phyloP scores from a whole-genome alignment of 2,113 vertebrate species.

The Phylloscopus trochiloides region DNA sequence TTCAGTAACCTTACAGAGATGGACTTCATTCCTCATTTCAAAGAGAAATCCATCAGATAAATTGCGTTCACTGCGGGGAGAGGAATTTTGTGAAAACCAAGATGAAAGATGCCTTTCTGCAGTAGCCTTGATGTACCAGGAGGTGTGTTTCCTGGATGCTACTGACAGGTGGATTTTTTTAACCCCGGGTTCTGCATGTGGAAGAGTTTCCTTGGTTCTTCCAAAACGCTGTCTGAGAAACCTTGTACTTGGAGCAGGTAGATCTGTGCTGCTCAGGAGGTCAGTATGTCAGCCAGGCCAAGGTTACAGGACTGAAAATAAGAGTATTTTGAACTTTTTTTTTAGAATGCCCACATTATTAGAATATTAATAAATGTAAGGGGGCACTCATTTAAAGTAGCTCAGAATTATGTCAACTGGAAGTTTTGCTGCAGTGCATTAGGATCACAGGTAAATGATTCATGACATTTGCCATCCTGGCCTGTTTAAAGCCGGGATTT shows the following conservation, averaged over 20 bases:
- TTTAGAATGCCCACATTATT: not conserved
- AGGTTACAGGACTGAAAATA: not conserved
- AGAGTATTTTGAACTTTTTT: not conserved
- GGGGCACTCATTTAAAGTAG: not conserved
- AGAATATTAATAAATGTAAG: not conserved
- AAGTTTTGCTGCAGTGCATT: not conserved
- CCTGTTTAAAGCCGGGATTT: not conserved
- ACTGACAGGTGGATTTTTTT: not conserved
- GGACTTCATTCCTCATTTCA: conserved; percentile 25
- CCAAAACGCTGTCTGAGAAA: not conserved
- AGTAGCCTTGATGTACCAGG: not conserved
- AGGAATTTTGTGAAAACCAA: conserved; percentile 14
- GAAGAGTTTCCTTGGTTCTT: not conserved
- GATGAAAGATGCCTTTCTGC: not conserved
- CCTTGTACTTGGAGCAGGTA: not conserved
- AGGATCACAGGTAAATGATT: not conserved
- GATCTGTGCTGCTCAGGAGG: not conserved
- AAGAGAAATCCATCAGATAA: conserved; percentile 3
- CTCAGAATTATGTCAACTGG: not conserved
- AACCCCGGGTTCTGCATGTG: not conserved
- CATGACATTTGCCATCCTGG: not conserved
- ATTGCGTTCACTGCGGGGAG: not conserved
- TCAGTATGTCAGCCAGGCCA: not conserved
- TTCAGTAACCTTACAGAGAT: not conserved
- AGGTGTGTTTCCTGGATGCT: not conserved